phyloP scores from a whole-genome alignment of 2,113 vertebrate genomes.

The Myotis yumanensis region DNA sequence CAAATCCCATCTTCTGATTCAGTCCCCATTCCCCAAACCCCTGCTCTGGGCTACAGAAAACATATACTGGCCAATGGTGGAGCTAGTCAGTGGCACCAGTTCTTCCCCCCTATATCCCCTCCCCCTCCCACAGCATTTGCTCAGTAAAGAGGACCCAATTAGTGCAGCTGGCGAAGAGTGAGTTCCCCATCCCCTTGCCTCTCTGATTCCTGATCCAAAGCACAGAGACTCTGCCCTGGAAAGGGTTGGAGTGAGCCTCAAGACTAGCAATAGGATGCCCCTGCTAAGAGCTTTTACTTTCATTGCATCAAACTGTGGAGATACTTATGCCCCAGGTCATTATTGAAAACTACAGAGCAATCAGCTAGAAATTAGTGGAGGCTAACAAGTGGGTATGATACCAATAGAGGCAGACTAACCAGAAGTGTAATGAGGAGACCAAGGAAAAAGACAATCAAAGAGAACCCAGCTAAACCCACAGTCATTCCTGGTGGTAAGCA shows the following conservation, averaged over 20 bases:
- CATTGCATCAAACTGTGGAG: background rate
- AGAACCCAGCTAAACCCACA: background rate
- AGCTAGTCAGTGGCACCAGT: background rate
- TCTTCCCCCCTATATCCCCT: background rate
- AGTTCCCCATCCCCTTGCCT: background rate
- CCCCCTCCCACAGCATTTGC: background rate
- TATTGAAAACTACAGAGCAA: background rate
- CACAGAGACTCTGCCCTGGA: background rate
- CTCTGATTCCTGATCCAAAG: background rate
- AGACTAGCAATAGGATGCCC: background rate
- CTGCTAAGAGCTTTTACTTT: background rate
- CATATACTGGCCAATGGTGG: background rate
- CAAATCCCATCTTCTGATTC: background rate
- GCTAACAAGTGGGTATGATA: background rate
- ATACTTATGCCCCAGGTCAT: background rate
- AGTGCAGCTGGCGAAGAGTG: background rate
- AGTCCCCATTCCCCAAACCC: background rate
- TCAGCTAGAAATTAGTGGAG: background rate
- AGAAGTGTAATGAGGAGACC: background rate
- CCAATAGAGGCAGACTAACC: background rate
- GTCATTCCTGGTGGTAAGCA: background rate
- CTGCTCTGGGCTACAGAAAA: background rate
- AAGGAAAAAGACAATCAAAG: background rate
- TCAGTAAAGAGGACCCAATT: background rate
- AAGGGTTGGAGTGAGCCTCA: background rate